Conservation (phyloP, 2,797 vertebrate species). For the Remorina albescens region DNA sequence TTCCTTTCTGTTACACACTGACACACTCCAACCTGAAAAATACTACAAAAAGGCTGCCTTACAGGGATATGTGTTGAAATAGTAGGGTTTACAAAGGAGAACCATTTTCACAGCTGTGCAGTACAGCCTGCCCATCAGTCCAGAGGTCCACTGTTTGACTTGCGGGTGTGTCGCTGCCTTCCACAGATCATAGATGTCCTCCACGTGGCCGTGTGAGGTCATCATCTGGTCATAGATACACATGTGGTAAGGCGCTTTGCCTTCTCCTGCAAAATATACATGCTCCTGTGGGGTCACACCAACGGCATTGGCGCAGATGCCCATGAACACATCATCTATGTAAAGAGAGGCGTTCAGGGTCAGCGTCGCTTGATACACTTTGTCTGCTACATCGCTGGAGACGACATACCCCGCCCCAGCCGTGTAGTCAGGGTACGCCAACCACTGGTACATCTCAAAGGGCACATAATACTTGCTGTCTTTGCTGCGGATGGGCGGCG, state of each 20-base stretch:
- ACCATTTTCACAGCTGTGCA: constrained; percentile 88
- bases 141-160: constrained; percentile 83
- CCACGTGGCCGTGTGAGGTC: constrained; percentile 93
- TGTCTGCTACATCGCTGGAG: constrained; percentile 90
- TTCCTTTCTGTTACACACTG: background rate
- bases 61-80: constrained; percentile 89
- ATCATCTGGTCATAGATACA: constrained; percentile 97
- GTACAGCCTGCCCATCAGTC: constrained; percentile 87
- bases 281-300: constrained; percentile 91
- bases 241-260: constrained; percentile 90
- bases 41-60: constrained; percentile 90
- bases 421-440: constrained; percentile 95
- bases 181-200: constrained; percentile 91
- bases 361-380: constrained; percentile 90
- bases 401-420: constrained; percentile 94
- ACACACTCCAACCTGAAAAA: background rate
- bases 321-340: constrained; percentile 99
- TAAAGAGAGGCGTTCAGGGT: constrained; percentile 93
- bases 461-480: constrained; percentile 95
- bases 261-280: constrained; percentile 93
- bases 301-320: constrained; percentile 92
- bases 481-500: constrained; percentile 89
- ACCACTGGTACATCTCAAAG: constrained; percentile 93
- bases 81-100: constrained; percentile 88
- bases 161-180: constrained; percentile 86